Evolutionary conservation across 2,113 vertebrate genomes (phyloP).

Genomic region (Sander lucioperca): DNA sequence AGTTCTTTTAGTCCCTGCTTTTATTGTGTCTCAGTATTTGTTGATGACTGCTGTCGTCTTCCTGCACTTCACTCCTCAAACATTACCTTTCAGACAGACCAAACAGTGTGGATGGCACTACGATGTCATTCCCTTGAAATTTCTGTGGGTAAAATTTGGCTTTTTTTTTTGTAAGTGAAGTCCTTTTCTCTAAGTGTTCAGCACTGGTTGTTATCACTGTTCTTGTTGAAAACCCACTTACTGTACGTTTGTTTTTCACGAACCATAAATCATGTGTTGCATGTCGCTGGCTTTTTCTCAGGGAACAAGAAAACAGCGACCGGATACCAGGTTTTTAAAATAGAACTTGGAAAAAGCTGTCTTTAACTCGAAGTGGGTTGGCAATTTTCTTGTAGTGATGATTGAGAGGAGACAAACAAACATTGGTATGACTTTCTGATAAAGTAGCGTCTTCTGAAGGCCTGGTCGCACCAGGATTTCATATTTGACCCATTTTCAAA

Average conservation of each 20-base stretch:
- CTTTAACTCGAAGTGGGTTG: background rate
- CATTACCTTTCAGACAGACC: constrained; percentile 25
- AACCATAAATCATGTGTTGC: background rate
- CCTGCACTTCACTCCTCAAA: constrained; percentile 18
- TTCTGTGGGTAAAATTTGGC: constrained; percentile 12
- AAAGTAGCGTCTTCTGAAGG: no score
- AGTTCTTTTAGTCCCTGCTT: constrained; percentile 3
- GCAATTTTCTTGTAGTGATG: background rate
- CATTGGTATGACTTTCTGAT: background rate
- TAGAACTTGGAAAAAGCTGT: background rate
- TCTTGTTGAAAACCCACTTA: background rate
- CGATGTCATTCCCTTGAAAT: constrained; percentile 1
- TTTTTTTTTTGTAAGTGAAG: background rate
- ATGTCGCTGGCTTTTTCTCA: background rate
- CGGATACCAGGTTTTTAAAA: background rate
- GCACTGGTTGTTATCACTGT: background rate
- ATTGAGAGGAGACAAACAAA: background rate
- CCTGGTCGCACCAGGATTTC: background rate
- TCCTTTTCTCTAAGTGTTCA: background rate
- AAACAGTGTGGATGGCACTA: constrained; percentile 10
- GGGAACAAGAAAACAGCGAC: background rate
- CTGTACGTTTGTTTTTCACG: background rate
- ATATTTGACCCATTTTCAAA: no score
- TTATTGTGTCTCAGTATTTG: constrained; percentile 5
- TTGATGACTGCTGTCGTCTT: constrained; percentile 7